Evolutionary conservation across 1,140 invertebrate species (phyloP), one percentile per base, ranked within the genome.

Genomic region (Metaphire vulgaris): DNA sequence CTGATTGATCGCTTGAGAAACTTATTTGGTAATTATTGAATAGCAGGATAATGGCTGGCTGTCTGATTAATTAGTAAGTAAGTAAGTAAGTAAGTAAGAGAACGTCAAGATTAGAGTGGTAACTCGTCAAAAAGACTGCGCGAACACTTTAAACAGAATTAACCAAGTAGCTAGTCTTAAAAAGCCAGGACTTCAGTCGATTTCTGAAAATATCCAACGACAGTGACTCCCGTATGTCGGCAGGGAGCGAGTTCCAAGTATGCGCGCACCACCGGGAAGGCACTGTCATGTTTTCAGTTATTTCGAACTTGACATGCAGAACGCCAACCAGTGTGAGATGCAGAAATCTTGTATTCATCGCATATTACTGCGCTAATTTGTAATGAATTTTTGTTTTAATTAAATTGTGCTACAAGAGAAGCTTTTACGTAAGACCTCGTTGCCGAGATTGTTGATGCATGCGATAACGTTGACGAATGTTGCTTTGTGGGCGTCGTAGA

Each of bases 401-500:
- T 12, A 21, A 12, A 56, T 56, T 56, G 6, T 6, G 41, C 41
- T 56, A 56, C 41, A 12, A 21, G 6, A 56, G 21, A 21, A 56
- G 41, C 21, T 12, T 56, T 56, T 56, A 56, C 21, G 41, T 56
- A 6, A 21, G 6, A 85, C 84, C 77, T 81, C 72, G 74, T 83
- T 81, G 41, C 84, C 84, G 64, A 85, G 78, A 74, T 81, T 83
- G 79, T 85, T 83, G 12, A 85, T 73, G 72, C 81, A 80, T 79
- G 83, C 83, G 76, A 85, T 80, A 78, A 85, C 83, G 79, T 85
- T 85, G 29, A 83, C 75, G 79, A 85, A 83, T 30, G 81, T 81
- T 1, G 80, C 82, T 74, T 85, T 85, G 28, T 82, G 76, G 16
- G 81, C 79, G 75, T 85, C 84, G 79, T 80, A 82, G 72, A 85